phyloP scores from a whole-genome alignment of 1,140 invertebrate species.

The Drosophila lacteicornis region DNA sequence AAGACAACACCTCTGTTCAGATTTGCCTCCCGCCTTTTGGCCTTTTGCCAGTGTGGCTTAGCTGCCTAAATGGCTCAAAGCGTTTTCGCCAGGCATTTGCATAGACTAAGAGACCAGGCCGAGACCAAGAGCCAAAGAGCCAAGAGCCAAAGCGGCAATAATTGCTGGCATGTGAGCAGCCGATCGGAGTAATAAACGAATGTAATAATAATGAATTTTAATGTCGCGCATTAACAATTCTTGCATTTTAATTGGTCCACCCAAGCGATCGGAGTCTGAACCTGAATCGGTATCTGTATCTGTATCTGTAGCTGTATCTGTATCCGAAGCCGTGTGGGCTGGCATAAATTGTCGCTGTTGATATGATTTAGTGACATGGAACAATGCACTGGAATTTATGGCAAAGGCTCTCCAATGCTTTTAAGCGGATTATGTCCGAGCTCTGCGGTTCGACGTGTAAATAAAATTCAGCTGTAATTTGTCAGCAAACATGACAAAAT shows the following conservation, averaged over 20 bases:
- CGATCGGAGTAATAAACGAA: constrained; percentile 76
- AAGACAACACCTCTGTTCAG: constrained; percentile 12
- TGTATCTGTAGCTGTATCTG: constrained; percentile 21
- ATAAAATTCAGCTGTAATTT: constrained; percentile 68
- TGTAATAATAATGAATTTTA: constrained; percentile 84
- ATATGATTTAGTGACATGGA: constrained; percentile 84
- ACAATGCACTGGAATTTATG: constrained; percentile 83
- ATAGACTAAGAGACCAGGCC: constrained; percentile 30
- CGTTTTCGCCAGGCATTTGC: constrained; percentile 67
- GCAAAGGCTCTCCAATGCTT: constrained; percentile 68
- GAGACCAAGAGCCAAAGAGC: no score
- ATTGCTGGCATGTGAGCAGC: constrained; percentile 42
- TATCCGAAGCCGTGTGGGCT: constrained; percentile 54
- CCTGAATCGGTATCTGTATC: constrained; percentile 4
- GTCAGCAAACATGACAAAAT: constrained; percentile 70
- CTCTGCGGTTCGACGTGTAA: constrained; percentile 29
- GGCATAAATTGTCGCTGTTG: constrained; percentile 81
- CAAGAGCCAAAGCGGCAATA: constrained; percentile 34
- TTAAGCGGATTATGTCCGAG: constrained; percentile 81
- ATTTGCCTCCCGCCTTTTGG: constrained; percentile 28
- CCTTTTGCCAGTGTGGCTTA: constrained; percentile 21
- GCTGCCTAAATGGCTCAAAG: constrained; percentile 65
- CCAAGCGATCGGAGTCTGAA: constrained; percentile 26
- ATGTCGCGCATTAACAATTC: constrained; percentile 83
- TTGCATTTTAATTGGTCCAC: constrained; percentile 81